A percentile compares a stretch with the other conserved stretches of the same genome.
Evolutionary conservation across 1,140 invertebrate species (phyloP).

Genomic region (Ips nitidus): DNA sequence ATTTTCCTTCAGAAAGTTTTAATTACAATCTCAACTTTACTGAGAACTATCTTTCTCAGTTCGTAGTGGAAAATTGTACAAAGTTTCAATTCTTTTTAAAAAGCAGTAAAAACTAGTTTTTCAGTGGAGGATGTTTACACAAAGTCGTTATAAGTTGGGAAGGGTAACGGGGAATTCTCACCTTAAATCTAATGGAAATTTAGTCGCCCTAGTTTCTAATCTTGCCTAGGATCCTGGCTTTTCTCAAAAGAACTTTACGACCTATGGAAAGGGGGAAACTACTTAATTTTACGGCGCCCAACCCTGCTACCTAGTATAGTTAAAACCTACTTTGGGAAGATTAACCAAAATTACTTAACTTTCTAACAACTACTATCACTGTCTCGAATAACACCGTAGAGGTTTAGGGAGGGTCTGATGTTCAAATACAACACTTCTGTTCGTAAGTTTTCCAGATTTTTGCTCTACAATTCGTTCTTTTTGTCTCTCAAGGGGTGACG

Average conservation of each 20-base stretch:
- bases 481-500: too few species aligned
- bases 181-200: constrained; percentile 9
- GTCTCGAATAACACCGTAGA: constrained; percentile 27
- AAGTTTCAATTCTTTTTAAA: too few species aligned
- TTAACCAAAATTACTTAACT: constrained; percentile 36
- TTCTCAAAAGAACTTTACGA: constrained; percentile 19
- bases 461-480: too few species aligned
- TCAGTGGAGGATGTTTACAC: too few species aligned
- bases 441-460: neutral
- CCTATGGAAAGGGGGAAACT: constrained; percentile 20
- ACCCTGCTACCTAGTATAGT: constrained; percentile 29
- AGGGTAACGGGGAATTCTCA: neutral
- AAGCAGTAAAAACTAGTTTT: too few species aligned
- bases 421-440: constrained; percentile 6
- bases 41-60: too few species aligned
- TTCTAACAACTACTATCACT: constrained; percentile 34
- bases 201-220: constrained; percentile 11
- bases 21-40: too few species aligned
- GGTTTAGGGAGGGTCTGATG: constrained; percentile 14
- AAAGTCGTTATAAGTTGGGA: too few species aligned
- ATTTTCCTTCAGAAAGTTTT: too few species aligned
- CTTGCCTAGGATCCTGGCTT: constrained; percentile 7
- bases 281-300: constrained; percentile 32
- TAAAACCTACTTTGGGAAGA: constrained; percentile 33
- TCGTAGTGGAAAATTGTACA: too few species aligned